Evolutionary conservation across 1,140 invertebrate species (phyloP).

Genomic region (Drosophila kurseongensis): DNA sequence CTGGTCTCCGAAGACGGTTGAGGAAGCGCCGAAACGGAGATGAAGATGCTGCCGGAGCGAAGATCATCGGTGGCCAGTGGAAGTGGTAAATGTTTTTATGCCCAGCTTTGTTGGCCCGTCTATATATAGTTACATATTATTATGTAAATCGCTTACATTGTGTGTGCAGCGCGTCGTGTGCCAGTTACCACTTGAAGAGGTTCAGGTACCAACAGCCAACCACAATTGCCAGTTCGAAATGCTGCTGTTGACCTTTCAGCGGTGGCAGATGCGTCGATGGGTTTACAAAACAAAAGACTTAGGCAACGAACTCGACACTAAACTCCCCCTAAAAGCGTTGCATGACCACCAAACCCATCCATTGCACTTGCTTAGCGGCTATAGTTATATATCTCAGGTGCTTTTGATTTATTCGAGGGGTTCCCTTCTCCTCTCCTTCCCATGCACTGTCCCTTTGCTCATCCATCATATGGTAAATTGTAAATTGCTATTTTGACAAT

Average conservation of each 20-base stretch:
- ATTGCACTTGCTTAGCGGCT: conserved; percentile 52
- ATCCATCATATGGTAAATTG: conserved; percentile 52
- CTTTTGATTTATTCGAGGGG: conserved; percentile 34
- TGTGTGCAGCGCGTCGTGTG: conserved; percentile 67
- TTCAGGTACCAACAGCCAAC: not conserved
- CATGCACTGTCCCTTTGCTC: conserved; percentile 20
- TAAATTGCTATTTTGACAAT: conserved; percentile 80
- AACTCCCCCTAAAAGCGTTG: conserved; percentile 53
- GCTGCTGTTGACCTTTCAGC: conserved; percentile 77
- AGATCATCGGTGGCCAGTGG: conserved; percentile 50
- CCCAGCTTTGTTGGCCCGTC: conserved; percentile 54
- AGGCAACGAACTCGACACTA: conserved; percentile 73
- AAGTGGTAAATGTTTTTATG: conserved; percentile 71
- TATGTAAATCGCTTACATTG: conserved; percentile 81
- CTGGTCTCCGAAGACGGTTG: conserved; percentile 30
- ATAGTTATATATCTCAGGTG: conserved; percentile 42
- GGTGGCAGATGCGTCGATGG: conserved; percentile 29
- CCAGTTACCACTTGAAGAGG: conserved; percentile 54
- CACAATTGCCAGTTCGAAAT: conserved; percentile 35
- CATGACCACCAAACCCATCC: conserved; percentile 49
- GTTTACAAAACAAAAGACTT: conserved; percentile 77
- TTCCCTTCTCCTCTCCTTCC: not conserved
- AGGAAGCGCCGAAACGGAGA: conserved; percentile 36
- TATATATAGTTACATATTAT: conserved; percentile 70
- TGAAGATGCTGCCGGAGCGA: conserved; percentile 46